Evolutionary conservation across 2,888 invertebrate species (phyloP).

Genomic region (Machimus atricapillus): DNA sequence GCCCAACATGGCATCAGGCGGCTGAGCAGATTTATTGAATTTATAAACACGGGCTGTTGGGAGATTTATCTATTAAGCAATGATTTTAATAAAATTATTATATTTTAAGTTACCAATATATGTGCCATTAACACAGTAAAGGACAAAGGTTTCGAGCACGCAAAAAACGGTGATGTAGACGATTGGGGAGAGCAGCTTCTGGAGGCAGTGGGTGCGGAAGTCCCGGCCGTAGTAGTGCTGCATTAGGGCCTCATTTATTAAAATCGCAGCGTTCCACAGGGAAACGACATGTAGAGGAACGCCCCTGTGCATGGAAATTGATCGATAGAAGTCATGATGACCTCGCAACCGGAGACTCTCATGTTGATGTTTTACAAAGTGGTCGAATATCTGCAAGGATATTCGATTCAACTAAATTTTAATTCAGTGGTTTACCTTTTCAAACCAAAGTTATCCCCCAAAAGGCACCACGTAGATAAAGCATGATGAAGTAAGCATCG

Average conservation of each 20-base stretch:
- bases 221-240: conserved; percentile 67
- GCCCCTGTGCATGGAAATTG: conserved; percentile 67
- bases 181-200: conserved; percentile 65
- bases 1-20: conserved; percentile 71
- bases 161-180: conserved; percentile 68
- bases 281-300: conserved; percentile 71
- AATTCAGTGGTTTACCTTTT: not conserved
- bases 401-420: not conserved
- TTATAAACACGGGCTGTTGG: conserved; percentile 67
- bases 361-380: conserved; percentile 67
- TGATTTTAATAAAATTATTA: not conserved
- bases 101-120: conserved; percentile 64
- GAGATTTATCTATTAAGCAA: not conserved
- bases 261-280: conserved; percentile 67
- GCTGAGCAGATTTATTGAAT: conserved; percentile 68
- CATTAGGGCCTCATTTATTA: conserved; percentile 66
- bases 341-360: conserved; percentile 70
- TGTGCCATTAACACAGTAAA: conserved; percentile 63
- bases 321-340: conserved; percentile 73
- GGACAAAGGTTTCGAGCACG: conserved; percentile 64
- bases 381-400: conserved; percentile 65
- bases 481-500: conserved; percentile 67
- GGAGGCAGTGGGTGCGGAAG: conserved; percentile 65
- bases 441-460: conserved; percentile 68
- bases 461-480: conserved; percentile 67